phyloP scores from a whole-genome alignment of 1,140 invertebrate species.

The Sweltsa coloradensis region DNA sequence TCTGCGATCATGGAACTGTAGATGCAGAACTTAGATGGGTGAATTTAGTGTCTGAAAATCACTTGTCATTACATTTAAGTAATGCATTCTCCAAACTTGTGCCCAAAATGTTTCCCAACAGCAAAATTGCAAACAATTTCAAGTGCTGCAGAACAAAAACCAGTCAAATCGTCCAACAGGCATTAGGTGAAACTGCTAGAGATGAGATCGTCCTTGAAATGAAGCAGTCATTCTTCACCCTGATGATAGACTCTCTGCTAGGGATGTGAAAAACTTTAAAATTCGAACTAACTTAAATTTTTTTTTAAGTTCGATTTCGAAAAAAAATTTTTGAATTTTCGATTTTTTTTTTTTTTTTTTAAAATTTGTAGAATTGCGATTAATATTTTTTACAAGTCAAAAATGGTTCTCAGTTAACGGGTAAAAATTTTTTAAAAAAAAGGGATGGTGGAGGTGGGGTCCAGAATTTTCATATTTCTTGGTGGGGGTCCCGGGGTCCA shows the following conservation, averaged over 20 bases:
- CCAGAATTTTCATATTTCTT: no score
- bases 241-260: background rate
- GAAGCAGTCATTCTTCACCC: background rate
- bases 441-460: no score
- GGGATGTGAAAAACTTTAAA: no score
- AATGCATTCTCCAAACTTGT: background rate
- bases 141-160: background rate
- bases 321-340: no score
- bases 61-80: background rate
- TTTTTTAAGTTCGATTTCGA: no score
- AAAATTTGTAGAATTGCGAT: no score
- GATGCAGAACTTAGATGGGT: background rate
- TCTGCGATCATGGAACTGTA: background rate
- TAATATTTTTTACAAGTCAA: no score
- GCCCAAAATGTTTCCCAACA: conserved; percentile 2
- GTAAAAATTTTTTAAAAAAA: no score
- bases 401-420: no score
- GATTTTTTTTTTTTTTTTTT: no score
- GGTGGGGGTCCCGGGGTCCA: no score
- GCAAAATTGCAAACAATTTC: background rate
- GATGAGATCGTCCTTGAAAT: background rate
- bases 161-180: background rate
- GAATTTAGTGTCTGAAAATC: conserved; percentile 1
- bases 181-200: background rate
- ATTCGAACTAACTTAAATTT: no score